A percentile compares a stretch with the other conserved stretches of the same genome.
These are phyloP conservation scores for Cathartes aura DNA, from an alignment of 2,113 vertebrate genomes.

Conservation along the genomic window DNA sequence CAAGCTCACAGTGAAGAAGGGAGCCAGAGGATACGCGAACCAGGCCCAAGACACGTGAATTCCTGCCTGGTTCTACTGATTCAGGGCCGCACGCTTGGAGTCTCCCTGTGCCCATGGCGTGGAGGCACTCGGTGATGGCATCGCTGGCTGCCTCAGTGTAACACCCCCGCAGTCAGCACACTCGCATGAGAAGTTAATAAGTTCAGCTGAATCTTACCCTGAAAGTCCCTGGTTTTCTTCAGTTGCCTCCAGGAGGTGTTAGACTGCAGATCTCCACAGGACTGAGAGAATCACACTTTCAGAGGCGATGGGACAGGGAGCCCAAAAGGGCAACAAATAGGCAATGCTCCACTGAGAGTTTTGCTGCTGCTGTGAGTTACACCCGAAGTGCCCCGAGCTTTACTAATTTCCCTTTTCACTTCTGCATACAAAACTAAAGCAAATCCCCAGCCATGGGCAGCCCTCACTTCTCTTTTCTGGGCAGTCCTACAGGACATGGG, in stretches of 20 bases:
- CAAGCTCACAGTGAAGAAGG: neutral
- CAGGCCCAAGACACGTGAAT: rapidly evolving
- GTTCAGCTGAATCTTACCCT: neutral
- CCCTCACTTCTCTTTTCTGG: neutral
- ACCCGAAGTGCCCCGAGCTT: neutral
- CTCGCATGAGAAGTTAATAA: neutral
- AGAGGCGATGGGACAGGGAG: neutral
- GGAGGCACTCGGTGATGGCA: neutral
- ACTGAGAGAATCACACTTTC: neutral
- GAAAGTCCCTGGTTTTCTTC: neutral
- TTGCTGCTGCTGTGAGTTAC: neutral
- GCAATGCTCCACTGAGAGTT: neutral
- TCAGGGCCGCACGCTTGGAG: rapidly evolving
- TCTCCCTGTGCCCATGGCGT: rapidly evolving
- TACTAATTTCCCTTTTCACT: neutral
- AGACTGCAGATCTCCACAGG: neutral
- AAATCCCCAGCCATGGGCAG: neutral
- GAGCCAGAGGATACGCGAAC: rapidly evolving
- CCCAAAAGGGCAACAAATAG: neutral
- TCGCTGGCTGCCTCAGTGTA: neutral
- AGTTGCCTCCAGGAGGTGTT: neutral
- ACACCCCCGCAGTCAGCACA: neutral
- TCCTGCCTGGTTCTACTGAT: neutral
- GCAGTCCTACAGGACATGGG: neutral
- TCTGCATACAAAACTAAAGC: neutral